phyloP scores from a whole-genome alignment of 2,888 invertebrate genomes.

The Portevinia maculata region DNA sequence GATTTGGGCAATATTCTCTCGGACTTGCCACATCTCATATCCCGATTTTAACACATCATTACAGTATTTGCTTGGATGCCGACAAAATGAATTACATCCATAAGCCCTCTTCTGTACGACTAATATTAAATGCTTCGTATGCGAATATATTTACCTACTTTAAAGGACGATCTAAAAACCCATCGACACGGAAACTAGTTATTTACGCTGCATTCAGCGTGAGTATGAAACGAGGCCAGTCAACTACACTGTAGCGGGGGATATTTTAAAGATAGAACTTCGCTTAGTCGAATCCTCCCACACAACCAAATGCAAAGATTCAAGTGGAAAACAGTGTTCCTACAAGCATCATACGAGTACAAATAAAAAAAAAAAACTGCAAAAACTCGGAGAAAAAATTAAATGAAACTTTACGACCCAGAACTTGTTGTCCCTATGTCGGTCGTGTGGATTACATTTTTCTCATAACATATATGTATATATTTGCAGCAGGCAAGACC shows the following conservation, averaged over 20 bases:
- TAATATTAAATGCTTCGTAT: slow-evolving; percentile 16
- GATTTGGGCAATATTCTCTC: background rate
- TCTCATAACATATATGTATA: background rate
- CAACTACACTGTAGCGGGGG: slow-evolving; percentile 4
- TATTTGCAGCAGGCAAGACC: slow-evolving; percentile 29
- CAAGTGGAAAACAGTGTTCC: slow-evolving; percentile 7
- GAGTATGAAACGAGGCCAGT: slow-evolving; percentile 16
- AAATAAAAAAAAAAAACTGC: background rate
- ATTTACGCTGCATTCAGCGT: slow-evolving; percentile 20
- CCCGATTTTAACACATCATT: background rate
- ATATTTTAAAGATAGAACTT: slow-evolving; percentile 4
- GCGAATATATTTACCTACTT: slow-evolving; percentile 10
- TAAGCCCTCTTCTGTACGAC: slow-evolving; percentile 2
- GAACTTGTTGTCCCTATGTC: slow-evolving; percentile 49
- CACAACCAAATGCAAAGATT: background rate
- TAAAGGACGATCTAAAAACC: slow-evolving; percentile 42
- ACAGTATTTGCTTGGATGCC: slow-evolving; percentile 7
- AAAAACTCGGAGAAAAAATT: slow-evolving; percentile 8
- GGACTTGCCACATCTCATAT: background rate
- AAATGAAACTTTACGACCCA: slow-evolving; percentile 49
- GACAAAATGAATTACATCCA: slow-evolving; percentile 17
- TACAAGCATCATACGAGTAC: background rate
- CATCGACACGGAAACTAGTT: slow-evolving; percentile 29
- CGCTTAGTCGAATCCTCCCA: background rate
- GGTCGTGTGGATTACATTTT: slow-evolving; percentile 9